Conservation (phyloP, 2,888 invertebrate genomes). For the Megalurothrips usitatus region DNA sequence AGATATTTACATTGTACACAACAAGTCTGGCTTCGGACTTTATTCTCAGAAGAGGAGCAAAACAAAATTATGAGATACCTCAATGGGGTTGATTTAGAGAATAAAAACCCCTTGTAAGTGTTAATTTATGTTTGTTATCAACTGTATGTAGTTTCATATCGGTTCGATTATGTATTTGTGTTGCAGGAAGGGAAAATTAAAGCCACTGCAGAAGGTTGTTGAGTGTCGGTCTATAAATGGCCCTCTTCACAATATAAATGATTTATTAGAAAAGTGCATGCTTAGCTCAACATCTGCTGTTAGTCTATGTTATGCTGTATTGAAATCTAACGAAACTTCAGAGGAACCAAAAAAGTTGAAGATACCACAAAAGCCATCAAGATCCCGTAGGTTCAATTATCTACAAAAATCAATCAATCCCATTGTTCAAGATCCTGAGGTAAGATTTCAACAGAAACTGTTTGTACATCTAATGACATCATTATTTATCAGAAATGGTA, state of each 20-base stretch:
- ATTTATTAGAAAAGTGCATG: neutral
- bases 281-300: neutral
- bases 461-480: neutral
- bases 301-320: neutral
- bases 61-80: neutral
- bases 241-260: neutral
- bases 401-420: neutral
- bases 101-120: neutral
- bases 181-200: too few relatives aligned
- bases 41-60: neutral
- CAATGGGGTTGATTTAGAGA: neutral
- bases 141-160: too few relatives aligned
- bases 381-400: neutral
- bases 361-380: neutral
- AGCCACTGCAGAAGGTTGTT: too few relatives aligned
- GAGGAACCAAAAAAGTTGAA: neutral
- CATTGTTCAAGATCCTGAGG: neutral
- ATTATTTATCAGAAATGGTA: neutral
- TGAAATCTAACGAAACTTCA: neutral
- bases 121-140: too few relatives aligned
- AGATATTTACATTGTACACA: too few relatives aligned
- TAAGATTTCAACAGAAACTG: neutral
- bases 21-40: too few relatives aligned
- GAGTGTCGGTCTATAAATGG: neutral
- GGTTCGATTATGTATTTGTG: too few relatives aligned